Conservation (phyloP, 2,113 vertebrate species). For the Amblyornis subalaris region DNA sequence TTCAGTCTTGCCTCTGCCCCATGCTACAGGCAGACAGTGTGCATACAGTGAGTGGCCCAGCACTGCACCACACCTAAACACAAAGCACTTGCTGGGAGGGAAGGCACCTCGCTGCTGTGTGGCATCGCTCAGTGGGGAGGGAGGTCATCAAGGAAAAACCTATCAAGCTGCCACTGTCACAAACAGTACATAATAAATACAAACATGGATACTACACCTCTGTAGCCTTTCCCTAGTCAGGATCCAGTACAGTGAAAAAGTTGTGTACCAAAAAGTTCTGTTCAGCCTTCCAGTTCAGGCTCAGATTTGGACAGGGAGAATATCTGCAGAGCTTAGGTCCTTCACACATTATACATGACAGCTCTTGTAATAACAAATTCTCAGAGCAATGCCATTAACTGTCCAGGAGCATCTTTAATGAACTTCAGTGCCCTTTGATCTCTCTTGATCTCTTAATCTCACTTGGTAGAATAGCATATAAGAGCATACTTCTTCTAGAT, state of each 20-base stretch:
- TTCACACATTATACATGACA: neutral
- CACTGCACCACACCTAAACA: neutral
- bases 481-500: neutral
- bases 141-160: accelerated
- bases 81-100: neutral
- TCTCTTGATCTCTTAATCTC: neutral
- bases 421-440: neutral
- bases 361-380: neutral
- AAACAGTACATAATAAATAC: neutral
- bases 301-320: neutral
- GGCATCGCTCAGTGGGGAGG: neutral
- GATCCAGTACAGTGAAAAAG: neutral
- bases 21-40: accelerated
- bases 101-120: neutral
- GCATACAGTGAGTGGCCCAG: too few relatives aligned
- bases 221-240: neutral
- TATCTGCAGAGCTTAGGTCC: neutral
- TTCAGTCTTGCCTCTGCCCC: neutral
- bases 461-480: accelerated
- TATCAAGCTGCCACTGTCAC: neutral
- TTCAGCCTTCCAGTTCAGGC: neutral
- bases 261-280: neutral
- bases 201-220: neutral
- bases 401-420: neutral
- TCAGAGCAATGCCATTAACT: neutral